Percentiles rank a stretch among this genome's conserved stretches.
phyloP scores from a whole-genome alignment of 2,888 invertebrate genomes.

The Alloplasta piceator region DNA sequence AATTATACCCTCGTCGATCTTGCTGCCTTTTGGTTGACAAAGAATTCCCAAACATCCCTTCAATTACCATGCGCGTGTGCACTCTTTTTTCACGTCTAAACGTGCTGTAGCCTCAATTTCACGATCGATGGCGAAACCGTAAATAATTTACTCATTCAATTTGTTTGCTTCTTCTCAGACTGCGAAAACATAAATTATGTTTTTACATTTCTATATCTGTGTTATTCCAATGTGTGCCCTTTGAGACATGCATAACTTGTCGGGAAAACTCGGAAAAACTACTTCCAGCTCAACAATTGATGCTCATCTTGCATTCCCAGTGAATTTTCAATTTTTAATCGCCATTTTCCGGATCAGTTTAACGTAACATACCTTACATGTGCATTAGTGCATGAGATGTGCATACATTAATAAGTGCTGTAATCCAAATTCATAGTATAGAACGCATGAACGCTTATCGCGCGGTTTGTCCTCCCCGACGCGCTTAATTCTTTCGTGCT shows the following conservation, averaged over 20 bases:
- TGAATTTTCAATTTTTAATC: too few relatives aligned
- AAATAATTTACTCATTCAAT: neutral
- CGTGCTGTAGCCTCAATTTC: neutral
- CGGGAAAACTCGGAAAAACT: too few relatives aligned
- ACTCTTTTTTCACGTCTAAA: neutral
- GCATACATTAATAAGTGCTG: conserved; percentile 17
- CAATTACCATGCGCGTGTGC: neutral
- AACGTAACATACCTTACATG: neutral
- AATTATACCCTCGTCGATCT: conserved; percentile 32
- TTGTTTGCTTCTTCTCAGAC: neutral
- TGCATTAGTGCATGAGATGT: conserved; percentile 6
- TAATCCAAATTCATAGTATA: conserved; percentile 1
- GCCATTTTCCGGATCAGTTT: too few relatives aligned
- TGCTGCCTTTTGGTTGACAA: conserved; percentile 1
- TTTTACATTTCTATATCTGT: neutral
- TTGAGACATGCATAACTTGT: too few relatives aligned
- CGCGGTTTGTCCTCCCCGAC: conserved; percentile 39
- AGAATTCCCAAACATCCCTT: conserved; percentile 11
- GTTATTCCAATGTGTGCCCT: too few relatives aligned
- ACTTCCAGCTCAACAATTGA: too few relatives aligned
- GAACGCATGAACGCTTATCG: conserved; percentile 43
- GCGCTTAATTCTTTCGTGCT: conserved; percentile 45
- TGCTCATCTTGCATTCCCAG: too few relatives aligned
- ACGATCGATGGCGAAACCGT: neutral
- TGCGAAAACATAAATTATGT: neutral